Base-by-base conservation (phyloP, 2,113 vertebrate species). In the Seriola quinqueradiata region DNA sequence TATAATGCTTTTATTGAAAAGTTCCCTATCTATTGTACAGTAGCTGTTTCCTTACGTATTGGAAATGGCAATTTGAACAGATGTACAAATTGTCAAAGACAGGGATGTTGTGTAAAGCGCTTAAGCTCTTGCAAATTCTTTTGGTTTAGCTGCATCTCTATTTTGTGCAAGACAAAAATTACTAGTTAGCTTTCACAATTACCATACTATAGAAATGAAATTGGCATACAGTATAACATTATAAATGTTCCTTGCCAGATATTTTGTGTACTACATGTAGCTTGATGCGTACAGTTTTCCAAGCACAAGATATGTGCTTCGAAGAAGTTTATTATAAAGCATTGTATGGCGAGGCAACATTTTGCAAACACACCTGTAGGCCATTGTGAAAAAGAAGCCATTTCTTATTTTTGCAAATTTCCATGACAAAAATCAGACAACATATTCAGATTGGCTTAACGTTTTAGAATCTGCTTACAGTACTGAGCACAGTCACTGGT, bases 1-100 rank as follows among this genome's bases (percentile, higher is more conserved):
- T 77, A 58, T 64, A 63, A 77, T 69, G 81, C 68, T 79, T 90
- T 92, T 85, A 90, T 90, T 92, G 38, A 70, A 71, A 89, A 42
- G 38, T n/a, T 55, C 28, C 9, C 3, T 32, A 21, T 75, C n/a
- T 73, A 64, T 48, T 79, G 32, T 57, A 71, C 32, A 79, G 32
- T 23, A 44, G 34, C 38, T 52, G 48, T 57, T 46, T 21, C 21
- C 19, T 66, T 48, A 52, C 55, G 71, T 40, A 9, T 32, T 40
- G 79, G 21, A 68, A 85, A 76, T 57, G 38, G 28, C 38, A 82
- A 77, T 81, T 61, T 34, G 61, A 82, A 63, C 36, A 40, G 66
- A 67, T 28, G n/a, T 67, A 68, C 40, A 76, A 70, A 80, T 13
- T 63, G 32, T 46, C 46, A 70, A 82, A 42, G 21, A 44, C 6